These are phyloP conservation scores for Pyrgilauda ruficollis DNA, from an alignment of 2,113 vertebrate genomes.

Conservation along the genomic window DNA sequence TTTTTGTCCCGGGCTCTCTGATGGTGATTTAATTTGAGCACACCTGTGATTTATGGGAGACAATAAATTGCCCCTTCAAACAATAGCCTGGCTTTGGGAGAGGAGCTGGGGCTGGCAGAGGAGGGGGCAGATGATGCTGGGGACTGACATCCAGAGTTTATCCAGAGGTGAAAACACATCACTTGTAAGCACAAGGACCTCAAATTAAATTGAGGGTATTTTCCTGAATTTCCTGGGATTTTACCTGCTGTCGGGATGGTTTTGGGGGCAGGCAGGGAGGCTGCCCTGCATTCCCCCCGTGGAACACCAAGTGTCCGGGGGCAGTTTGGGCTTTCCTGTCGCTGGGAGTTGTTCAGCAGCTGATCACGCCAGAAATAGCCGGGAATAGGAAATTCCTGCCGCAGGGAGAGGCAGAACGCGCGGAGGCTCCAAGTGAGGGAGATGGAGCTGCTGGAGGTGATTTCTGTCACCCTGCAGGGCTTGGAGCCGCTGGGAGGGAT, in stretches of 20 bases:
- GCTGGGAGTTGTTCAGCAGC: neutral
- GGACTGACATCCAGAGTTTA: neutral
- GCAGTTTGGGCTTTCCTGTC: neutral
- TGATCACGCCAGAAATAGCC: neutral
- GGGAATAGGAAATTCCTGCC: slow-evolving; percentile 17
- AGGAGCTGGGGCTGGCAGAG: neutral
- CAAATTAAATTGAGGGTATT: rapidly evolving
- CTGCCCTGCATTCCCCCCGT: neutral
- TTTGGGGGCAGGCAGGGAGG: neutral
- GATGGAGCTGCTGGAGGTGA: neutral
- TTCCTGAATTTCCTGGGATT: neutral
- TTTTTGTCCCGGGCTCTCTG: neutral
- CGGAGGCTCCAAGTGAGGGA: neutral
- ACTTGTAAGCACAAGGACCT: neutral
- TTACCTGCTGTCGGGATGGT: neutral
- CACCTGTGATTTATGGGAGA: neutral
- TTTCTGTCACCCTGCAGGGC: neutral
- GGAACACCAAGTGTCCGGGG: neutral
- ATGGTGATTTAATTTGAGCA: neutral
- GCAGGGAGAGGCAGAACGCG: neutral
- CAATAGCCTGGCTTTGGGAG: neutral
- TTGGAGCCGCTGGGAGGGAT: neutral
- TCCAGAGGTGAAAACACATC: neutral
- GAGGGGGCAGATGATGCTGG: neutral
- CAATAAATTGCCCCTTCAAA: neutral